Percentiles rank a stretch among this genome's conserved stretches.
phyloP scores from a whole-genome alignment of 53 echinoderm and acorn worm species.

The Actinopyga echinites region DNA sequence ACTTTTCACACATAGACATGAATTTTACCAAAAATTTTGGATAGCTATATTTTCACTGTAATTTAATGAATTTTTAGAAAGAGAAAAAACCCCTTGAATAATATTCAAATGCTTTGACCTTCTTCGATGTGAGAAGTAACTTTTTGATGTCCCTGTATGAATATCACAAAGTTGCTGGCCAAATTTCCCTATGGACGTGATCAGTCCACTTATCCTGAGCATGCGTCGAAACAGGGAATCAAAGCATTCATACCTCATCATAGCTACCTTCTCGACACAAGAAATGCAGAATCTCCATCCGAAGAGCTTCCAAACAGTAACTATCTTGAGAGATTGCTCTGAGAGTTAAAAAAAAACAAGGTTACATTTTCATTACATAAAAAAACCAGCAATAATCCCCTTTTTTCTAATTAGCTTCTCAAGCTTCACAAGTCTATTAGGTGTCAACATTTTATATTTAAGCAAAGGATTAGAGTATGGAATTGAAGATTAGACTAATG shows the following conservation, averaged over 20 bases:
- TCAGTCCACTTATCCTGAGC: background rate
- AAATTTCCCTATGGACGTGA: background rate
- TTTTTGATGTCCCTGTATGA: background rate
- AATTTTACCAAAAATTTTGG: too few species aligned
- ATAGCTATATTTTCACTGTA: too few species aligned
- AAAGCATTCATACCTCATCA: constrained; percentile 71
- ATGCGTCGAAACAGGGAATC: background rate
- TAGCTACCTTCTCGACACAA: constrained; percentile 87
- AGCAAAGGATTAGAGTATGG: too few species aligned
- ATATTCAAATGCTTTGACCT: too few species aligned
- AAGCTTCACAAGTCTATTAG: too few species aligned
- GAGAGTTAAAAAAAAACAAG: background rate
- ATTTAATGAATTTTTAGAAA: too few species aligned
- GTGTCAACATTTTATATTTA: too few species aligned
- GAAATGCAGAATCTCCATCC: constrained; percentile 75
- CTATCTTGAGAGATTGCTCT: constrained; percentile 86
- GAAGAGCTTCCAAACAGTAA: constrained; percentile 81
- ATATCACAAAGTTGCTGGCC: background rate
- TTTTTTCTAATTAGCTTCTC: too few species aligned
- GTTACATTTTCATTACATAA: background rate
- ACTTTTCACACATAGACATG: too few species aligned
- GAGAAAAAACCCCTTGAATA: too few species aligned
- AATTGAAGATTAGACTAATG: too few species aligned
- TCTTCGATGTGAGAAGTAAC: background rate
- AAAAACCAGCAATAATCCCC: too few species aligned